These are phyloP conservation scores for Dipodomys stephensi DNA, from an alignment of 2,113 vertebrate species.

Conservation along the genomic window DNA sequence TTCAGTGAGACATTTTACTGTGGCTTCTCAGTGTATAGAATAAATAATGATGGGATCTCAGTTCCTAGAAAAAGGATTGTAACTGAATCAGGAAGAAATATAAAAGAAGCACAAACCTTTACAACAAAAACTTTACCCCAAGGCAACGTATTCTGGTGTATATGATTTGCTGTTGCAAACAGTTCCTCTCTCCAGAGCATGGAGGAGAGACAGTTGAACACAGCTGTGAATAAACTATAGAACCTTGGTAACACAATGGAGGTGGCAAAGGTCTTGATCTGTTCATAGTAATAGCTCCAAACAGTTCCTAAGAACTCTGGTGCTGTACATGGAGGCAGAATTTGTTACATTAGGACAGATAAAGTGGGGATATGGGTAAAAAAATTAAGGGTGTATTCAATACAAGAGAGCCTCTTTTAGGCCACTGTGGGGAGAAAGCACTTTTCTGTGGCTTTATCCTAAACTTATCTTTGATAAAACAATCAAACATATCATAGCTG, in stretches of 20 bases:
- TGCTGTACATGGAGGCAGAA: background rate
- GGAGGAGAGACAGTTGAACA: background rate
- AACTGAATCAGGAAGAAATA: conserved; percentile 42
- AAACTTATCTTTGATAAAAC: conserved; percentile 17
- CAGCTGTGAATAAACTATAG: conserved; percentile 33
- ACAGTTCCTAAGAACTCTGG: conserved; percentile 29
- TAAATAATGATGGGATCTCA: conserved; percentile 42
- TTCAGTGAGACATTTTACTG: conserved; percentile 74
- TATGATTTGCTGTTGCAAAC: conserved; percentile 40
- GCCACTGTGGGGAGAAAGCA: background rate
- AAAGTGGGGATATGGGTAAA: background rate
- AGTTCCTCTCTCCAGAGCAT: background rate
- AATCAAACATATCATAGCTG: conserved; percentile 24
- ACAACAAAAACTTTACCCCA: background rate
- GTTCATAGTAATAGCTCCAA: conserved; percentile 24
- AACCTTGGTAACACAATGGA: background rate
- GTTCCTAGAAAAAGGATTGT: conserved; percentile 65
- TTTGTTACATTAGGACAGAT: conserved; percentile 22
- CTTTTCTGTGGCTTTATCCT: background rate
- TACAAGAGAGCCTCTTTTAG: background rate
- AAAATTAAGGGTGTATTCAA: background rate
- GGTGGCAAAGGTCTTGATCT: background rate
- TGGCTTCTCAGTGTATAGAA: conserved; percentile 60
- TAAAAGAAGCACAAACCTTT: background rate
- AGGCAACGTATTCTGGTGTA: conserved; percentile 34